Conservation (phyloP, 2,797 vertebrate genomes). For the Hydrolagus colliei region DNA sequence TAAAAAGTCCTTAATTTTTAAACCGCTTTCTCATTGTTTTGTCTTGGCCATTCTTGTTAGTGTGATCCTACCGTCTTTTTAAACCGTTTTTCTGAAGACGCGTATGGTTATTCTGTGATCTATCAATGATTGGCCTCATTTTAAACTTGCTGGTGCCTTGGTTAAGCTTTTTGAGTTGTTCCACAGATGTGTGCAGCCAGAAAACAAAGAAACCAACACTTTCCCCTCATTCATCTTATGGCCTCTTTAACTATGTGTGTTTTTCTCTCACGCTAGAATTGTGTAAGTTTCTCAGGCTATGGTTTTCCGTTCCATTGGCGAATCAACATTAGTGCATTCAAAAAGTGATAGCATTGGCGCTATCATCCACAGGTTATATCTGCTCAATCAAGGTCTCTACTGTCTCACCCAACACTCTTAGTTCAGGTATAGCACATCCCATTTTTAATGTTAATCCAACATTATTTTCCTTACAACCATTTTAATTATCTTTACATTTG, state of each 20-base stretch:
- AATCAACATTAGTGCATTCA: not conserved
- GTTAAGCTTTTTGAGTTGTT: not conserved
- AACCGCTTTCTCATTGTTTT: not conserved
- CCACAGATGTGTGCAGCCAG: not conserved
- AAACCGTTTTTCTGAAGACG: not conserved
- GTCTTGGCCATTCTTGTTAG: too few species aligned
- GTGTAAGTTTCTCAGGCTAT: not conserved
- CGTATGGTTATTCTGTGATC: not conserved
- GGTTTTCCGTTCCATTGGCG: too few species aligned
- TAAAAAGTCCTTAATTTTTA: not conserved
- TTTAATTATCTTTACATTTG: too few species aligned
- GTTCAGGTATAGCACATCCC: too few species aligned
- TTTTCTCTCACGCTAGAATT: not conserved
- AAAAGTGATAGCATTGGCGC: not conserved
- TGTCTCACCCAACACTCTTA: too few species aligned
- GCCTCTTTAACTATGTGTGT: conserved; percentile 17
- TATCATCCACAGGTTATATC: not conserved
- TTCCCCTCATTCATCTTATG: not conserved
- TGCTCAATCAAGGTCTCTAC: too few species aligned
- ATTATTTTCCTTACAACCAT: too few species aligned
- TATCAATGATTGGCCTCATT: not conserved
- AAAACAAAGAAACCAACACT: not conserved
- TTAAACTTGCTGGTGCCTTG: not conserved
- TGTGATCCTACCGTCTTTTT: not conserved
- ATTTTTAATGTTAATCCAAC: too few species aligned